Conservation (phyloP, 1,140 invertebrate genomes). For the Sinonovacula constricta region DNA sequence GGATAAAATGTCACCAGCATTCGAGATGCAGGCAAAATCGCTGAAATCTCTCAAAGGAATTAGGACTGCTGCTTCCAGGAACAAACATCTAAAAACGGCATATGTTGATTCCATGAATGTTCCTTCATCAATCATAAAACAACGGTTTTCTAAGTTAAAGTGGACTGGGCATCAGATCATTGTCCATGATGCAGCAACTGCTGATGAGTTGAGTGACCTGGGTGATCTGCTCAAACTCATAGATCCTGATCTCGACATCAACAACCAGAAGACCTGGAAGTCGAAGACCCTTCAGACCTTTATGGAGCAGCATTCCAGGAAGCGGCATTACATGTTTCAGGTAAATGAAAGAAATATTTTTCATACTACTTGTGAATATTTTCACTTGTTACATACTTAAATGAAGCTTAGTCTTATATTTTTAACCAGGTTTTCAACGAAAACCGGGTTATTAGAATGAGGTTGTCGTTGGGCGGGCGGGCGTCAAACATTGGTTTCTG, state of each 20-base stretch:
- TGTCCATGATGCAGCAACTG: conserved; percentile 30
- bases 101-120: conserved; percentile 1
- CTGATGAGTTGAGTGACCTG: conserved; percentile 28
- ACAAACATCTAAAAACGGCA: conserved; percentile 17
- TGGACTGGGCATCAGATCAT: conserved; percentile 24
- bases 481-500: no score
- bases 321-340: conserved; percentile 49
- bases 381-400: neutral
- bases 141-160: conserved; percentile 24
- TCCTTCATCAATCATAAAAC: conserved; percentile 6
- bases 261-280: conserved; percentile 3
- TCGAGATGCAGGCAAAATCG: conserved; percentile 34
- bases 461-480: no score
- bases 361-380: conserved; percentile 20
- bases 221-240: conserved; percentile 2
- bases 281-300: conserved; percentile 24
- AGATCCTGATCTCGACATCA: conserved; percentile 3
- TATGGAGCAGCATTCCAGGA: conserved; percentile 18
- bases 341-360: conserved; percentile 17
- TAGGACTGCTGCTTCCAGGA: conserved; percentile 32
- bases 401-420: no score
- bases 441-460: no score
- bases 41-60: conserved; percentile 17
- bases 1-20: conserved; percentile 18
- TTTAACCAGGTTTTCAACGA: no score